Conservation (phyloP, 2,888 invertebrate species). For the Neocrepidodera transversa region DNA sequence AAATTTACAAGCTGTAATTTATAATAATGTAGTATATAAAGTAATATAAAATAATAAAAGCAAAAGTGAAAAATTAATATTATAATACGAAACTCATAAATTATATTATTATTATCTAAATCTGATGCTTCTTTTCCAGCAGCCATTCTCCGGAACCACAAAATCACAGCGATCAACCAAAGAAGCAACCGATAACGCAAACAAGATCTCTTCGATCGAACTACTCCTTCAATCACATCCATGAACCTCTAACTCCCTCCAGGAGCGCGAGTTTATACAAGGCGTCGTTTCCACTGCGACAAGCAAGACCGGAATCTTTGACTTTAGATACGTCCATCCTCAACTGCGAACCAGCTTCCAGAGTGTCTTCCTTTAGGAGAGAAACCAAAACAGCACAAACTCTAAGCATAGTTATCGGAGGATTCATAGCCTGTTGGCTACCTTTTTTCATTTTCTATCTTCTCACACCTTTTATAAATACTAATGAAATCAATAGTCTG, state of each 20-base stretch:
- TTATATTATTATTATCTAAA: too few relatives aligned
- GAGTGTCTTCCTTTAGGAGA: conserved; percentile 74
- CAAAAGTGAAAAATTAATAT: too few relatives aligned
- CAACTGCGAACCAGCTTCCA: conserved; percentile 62
- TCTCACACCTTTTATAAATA: conserved; percentile 78
- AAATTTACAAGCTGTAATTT: too few relatives aligned
- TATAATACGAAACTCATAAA: too few relatives aligned
- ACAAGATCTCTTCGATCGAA: conserved; percentile 54
- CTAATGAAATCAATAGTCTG: conserved; percentile 63
- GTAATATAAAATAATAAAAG: too few relatives aligned
- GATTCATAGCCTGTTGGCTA: conserved; percentile 87
- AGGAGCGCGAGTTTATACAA: conserved; percentile 53
- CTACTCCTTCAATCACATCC: conserved; percentile 52
- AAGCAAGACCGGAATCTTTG: conserved; percentile 62
- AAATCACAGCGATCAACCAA: conserved; percentile 44
- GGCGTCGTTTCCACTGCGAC: conserved; percentile 46
- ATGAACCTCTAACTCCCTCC: conserved; percentile 51
- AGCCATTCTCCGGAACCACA: conserved; percentile 45
- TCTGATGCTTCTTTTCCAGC: conserved; percentile 39
- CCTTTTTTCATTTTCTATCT: conserved; percentile 87
- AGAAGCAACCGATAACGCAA: conserved; percentile 41
- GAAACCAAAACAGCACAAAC: conserved; percentile 91
- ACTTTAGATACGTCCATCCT: conserved; percentile 64
- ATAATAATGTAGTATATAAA: too few relatives aligned
- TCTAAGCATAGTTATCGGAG: conserved; percentile 84